Evolutionary conservation across 2,113 vertebrate species (phyloP).

Genomic region (Phaethon lepturus): DNA sequence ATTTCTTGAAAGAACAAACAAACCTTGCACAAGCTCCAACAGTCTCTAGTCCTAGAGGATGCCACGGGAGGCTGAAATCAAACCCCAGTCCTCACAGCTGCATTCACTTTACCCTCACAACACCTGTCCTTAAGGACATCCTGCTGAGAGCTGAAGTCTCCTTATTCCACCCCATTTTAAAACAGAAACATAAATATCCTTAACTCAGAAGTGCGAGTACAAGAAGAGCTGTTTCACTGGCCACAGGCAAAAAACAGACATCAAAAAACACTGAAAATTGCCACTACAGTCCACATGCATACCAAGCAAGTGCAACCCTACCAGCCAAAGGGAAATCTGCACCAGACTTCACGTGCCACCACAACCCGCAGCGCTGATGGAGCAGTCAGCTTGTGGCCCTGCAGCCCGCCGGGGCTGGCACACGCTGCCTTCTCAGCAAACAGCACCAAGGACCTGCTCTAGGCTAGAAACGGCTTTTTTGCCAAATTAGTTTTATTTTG

Average conservation of each 20-base stretch:
- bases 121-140: background rate
- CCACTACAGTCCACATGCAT: background rate
- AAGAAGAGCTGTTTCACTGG: background rate
- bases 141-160: background rate
- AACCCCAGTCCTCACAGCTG: background rate
- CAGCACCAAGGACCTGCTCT: background rate
- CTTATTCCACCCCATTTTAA: background rate
- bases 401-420: background rate
- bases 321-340: background rate
- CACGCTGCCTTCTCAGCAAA: background rate
- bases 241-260: background rate
- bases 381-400: background rate
- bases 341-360: background rate
- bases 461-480: background rate
- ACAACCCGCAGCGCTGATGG: rapidly evolving
- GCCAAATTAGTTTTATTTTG: background rate
- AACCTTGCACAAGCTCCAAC: background rate
- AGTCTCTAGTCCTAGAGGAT: background rate
- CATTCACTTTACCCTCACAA: background rate
- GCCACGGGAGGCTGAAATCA: background rate
- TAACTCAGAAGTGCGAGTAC: background rate
- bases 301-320: background rate
- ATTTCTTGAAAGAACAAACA: background rate
- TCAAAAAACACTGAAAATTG: background rate
- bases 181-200: background rate